phyloP scores from a whole-genome alignment of 2,888 invertebrate genomes.

The Habrosyne pyritoides region DNA sequence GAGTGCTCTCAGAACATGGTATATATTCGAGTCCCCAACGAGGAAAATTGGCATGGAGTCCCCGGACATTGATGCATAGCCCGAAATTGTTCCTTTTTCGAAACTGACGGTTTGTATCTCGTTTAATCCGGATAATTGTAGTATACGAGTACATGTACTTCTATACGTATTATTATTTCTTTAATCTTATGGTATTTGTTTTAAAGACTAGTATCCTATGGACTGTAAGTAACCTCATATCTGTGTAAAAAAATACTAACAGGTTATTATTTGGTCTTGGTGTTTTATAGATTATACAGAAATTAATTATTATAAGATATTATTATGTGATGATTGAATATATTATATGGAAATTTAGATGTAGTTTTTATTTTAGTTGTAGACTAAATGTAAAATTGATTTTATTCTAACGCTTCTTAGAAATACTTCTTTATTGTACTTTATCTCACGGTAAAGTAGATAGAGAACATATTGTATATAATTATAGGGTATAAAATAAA shows the following conservation, averaged over 20 bases:
- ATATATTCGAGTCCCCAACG: no score
- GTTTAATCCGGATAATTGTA: not conserved
- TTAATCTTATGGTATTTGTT: not conserved
- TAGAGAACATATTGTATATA: slow-evolving; percentile 7
- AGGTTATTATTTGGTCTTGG: slow-evolving; percentile 21
- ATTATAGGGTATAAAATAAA: slow-evolving; percentile 38
- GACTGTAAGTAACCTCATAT: slow-evolving; percentile 2
- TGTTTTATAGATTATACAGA: slow-evolving; percentile 23
- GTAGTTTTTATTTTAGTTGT: not conserved
- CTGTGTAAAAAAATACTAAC: slow-evolving; percentile 12
- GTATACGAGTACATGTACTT: no score
- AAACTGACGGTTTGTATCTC: not conserved
- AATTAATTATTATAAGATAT: slow-evolving; percentile 26
- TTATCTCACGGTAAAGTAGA: no score
- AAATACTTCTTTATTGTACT: not conserved
- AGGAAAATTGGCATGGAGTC: no score
- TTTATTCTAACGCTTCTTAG: no score
- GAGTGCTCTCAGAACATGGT: no score
- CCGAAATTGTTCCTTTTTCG: no score
- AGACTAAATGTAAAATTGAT: no score
- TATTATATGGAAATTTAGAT: slow-evolving; percentile 15
- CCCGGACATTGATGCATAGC: no score
- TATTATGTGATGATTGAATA: slow-evolving; percentile 37
- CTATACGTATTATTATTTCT: not conserved
- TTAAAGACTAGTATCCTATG: not conserved